phyloP scores from a whole-genome alignment of 2,888 invertebrate species.

The Diogma glabrata region DNA sequence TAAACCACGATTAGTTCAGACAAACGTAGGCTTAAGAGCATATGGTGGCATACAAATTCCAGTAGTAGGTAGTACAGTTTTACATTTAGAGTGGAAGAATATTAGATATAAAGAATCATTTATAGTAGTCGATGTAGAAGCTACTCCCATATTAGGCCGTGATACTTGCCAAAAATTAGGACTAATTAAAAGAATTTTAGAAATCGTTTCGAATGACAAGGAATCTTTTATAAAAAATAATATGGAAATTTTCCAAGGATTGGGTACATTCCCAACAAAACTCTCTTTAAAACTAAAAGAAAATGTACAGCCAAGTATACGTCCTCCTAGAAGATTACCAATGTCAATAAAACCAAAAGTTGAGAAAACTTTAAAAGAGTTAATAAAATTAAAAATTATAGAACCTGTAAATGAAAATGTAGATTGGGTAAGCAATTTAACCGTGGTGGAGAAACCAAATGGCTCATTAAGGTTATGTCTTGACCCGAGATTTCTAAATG shows the following conservation, averaged over 20 bases:
- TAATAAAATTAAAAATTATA: not conserved
- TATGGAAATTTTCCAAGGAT: conserved; percentile 18
- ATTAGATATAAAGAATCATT: not conserved
- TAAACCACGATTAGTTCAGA: too few species aligned
- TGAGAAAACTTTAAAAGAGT: not conserved
- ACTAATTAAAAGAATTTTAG: not conserved
- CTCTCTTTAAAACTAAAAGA: conserved; percentile 15
- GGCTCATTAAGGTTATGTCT: conserved; percentile 14
- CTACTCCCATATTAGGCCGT: conserved; percentile 3
- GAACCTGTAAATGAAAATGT: not conserved
- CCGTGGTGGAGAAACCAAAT: conserved; percentile 13
- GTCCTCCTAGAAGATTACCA: conserved; percentile 19
- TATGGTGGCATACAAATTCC: too few species aligned
- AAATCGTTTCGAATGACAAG: not conserved
- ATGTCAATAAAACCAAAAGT: not conserved
- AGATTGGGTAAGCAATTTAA: conserved; percentile 14
- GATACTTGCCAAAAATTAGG: not conserved
- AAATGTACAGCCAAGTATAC: too few species aligned
- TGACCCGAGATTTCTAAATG: conserved; percentile 14
- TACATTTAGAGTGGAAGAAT: too few species aligned
- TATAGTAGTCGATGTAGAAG: not conserved
- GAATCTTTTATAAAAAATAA: conserved; percentile 11
- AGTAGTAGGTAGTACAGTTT: too few species aligned
- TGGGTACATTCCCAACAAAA: conserved; percentile 17
- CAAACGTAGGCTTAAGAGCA: too few species aligned